Evolutionary conservation across 2,113 vertebrate genomes (phyloP), one percentile per base, ranked within the genome.

Genomic region (Cavia porcellus): DNA sequence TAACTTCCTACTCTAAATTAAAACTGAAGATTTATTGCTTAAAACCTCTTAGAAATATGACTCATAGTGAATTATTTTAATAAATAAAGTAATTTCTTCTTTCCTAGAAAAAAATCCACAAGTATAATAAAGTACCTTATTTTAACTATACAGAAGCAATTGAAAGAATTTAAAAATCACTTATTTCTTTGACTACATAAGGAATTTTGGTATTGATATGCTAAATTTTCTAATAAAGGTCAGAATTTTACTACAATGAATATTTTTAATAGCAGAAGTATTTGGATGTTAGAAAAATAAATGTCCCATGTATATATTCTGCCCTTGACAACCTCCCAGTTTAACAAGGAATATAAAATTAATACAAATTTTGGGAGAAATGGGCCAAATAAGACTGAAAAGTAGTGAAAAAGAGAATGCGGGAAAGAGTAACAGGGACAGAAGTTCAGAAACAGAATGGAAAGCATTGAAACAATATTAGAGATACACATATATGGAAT

Each of bases 61-160:
- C 22, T 55, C 30, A 82, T 81, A 1, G 35, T 94, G 19, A 96
- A 74, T 96, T 94, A 32, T 95, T 98, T 86, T 98, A 93, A 98
- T 96, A 47, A 84, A 50, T 11, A 57, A 57, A 57, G 5, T 19
- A 57, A 57, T 57, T 57, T 55, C 35, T 61, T 91, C 82, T 74
- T 62, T 62, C 14, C 57, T 61, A 83, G 35, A 12, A 83, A 61
- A 92, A 77, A 47, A 87, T 91, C 9, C 5, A 25, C 12, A 95
- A 91, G 52, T 70, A 77, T 64, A 91, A 24, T 15, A 92, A 93
- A 81, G 19, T 75, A 75, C 42, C 38, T 74, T 87, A 81, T 2
- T 84, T 97, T 38, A 6, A 1, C 10, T 45, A 42, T 82, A 92
- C 96, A 93, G 77, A 97, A 0, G 74, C 59, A 86, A 86, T 75